These are phyloP conservation scores for Triplophysa siluroides DNA, from an alignment of 2,113 vertebrate genomes.

Conservation along the genomic window DNA sequence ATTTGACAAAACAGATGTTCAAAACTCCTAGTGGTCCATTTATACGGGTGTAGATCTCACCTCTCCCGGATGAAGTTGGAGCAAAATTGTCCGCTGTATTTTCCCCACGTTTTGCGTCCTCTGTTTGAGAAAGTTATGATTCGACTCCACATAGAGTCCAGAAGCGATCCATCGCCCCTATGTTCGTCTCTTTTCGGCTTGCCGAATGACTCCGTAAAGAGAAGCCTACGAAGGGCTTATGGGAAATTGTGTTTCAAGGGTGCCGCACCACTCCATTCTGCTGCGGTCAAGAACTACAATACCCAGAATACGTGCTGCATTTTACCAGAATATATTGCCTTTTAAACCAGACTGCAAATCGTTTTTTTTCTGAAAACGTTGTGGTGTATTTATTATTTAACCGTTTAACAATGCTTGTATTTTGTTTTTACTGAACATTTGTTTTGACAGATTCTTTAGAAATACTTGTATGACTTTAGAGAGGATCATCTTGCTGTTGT, in stretches of 20 bases:
- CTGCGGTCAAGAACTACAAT: constrained; percentile 39
- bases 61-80: constrained; percentile 29
- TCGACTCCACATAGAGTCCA: constrained; percentile 28
- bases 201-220: constrained; percentile 48
- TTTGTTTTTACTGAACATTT: too few relatives aligned
- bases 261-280: neutral
- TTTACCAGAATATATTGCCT: neutral
- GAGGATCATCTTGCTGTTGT: too few relatives aligned
- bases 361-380: too few relatives aligned
- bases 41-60: constrained; percentile 10
- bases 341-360: too few relatives aligned
- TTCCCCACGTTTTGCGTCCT: constrained; percentile 5
- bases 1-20: constrained; percentile 36
- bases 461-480: too few relatives aligned
- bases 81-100: neutral
- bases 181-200: constrained; percentile 40
- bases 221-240: constrained; percentile 56
- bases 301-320: neutral
- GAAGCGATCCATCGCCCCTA: constrained; percentile 39
- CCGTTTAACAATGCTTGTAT: too few relatives aligned
- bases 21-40: neutral
- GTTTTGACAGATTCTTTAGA: neutral
- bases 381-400: too few relatives aligned
- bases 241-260: constrained; percentile 68
- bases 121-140: constrained; percentile 24